Percentiles rank a stretch among this genome's conserved stretches.
Conservation (phyloP, 2,113 vertebrate genomes). For the Xiphorhynchus elegans region DNA sequence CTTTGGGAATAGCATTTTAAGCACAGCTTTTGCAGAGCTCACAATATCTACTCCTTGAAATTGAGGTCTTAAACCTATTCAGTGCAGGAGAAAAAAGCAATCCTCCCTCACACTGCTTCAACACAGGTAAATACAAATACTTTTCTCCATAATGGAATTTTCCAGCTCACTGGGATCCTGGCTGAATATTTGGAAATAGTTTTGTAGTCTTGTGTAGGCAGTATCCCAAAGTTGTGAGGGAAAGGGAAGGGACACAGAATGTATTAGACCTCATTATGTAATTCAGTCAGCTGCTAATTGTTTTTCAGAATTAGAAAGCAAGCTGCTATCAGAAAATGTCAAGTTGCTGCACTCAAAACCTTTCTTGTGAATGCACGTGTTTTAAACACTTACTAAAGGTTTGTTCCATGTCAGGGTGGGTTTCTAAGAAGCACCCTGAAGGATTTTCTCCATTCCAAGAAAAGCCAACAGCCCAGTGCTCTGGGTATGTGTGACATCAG, state of each 20-base stretch:
- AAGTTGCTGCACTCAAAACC: neutral
- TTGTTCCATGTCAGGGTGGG: neutral
- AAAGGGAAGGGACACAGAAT: neutral
- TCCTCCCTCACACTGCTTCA: fast-evolving
- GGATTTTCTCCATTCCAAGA: neutral
- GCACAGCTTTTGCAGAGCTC: neutral
- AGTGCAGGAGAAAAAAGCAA: neutral
- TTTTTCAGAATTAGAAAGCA: neutral
- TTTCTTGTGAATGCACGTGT: neutral
- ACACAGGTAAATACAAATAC: neutral
- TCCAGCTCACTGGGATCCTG: neutral
- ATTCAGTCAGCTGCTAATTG: neutral
- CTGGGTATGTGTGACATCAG: neutral
- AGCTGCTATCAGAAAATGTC: neutral
- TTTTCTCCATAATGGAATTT: neutral
- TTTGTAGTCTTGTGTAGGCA: neutral
- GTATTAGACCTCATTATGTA: neutral
- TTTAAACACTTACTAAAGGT: neutral
- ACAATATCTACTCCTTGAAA: neutral
- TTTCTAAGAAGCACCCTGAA: neutral
- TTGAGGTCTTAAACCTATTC: neutral
- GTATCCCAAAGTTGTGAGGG: neutral
- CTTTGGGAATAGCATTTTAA: neutral
- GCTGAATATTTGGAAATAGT: neutral
- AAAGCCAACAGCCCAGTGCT: neutral